Evolutionary conservation across 2,797 vertebrate genomes (phyloP).

Genomic region (Tragopan temminckii): DNA sequence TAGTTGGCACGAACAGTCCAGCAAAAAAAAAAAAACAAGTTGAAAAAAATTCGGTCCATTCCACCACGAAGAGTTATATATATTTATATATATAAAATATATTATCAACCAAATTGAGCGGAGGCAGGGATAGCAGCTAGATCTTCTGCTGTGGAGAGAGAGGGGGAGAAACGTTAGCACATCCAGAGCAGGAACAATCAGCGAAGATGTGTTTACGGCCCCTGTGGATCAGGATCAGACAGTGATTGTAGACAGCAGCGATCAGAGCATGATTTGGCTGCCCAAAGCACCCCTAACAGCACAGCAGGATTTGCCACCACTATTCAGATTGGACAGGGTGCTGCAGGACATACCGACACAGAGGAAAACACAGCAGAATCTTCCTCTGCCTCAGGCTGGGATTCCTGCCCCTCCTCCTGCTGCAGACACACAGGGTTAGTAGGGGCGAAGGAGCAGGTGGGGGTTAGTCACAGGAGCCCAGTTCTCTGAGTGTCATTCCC

Average conservation of each 20-base stretch:
- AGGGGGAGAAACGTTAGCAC: slow-evolving; percentile 24
- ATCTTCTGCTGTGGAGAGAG: slow-evolving; percentile 83
- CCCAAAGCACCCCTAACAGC: slow-evolving; percentile 43
- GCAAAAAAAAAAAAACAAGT: slow-evolving; percentile 59
- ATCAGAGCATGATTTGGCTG: slow-evolving; percentile 3
- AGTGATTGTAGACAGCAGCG: not conserved
- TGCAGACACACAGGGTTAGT: slow-evolving; percentile 79
- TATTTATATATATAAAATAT: slow-evolving; percentile 74
- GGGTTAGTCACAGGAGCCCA: slow-evolving; percentile 22
- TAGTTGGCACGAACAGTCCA: slow-evolving; percentile 83
- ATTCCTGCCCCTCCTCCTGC: slow-evolving; percentile 79
- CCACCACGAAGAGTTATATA: slow-evolving; percentile 80
- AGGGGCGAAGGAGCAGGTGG: slow-evolving; percentile 8
- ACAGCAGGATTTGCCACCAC: slow-evolving; percentile 32
- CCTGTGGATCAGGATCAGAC: not conserved
- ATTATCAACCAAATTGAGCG: slow-evolving; percentile 76
- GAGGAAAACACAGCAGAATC: slow-evolving; percentile 66
- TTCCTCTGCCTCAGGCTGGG: slow-evolving; percentile 73
- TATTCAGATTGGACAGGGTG: slow-evolving; percentile 47
- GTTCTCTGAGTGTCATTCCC: not conserved
- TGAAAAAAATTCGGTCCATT: slow-evolving; percentile 79
- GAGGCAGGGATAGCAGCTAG: slow-evolving; percentile 72
- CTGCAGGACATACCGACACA: slow-evolving; percentile 75
- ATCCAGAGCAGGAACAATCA: fast-evolving
- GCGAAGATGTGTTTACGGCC: not conserved